These are phyloP conservation scores for Thecophora atra DNA, from an alignment of 2,888 invertebrate genomes.

Conservation along the genomic window DNA sequence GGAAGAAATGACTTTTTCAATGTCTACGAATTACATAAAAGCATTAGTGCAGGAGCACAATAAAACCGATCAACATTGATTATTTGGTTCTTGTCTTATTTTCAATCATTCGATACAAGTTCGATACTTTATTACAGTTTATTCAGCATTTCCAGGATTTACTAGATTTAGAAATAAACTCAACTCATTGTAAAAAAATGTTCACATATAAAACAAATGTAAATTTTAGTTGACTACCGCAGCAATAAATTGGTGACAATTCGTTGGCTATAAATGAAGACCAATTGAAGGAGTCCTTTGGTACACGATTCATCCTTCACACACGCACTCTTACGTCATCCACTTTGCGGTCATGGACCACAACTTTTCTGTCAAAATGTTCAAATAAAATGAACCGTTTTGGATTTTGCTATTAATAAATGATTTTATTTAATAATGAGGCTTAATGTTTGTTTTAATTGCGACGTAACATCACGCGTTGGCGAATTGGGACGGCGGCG, in stretches of 20 bases:
- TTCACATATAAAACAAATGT: background rate
- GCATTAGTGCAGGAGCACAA: background rate
- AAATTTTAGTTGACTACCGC: background rate
- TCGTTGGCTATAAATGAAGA: slow-evolving; percentile 6
- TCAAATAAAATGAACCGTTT: slow-evolving; percentile 19
- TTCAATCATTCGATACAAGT: too few relatives aligned
- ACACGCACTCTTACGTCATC: background rate
- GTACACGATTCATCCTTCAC: slow-evolving; percentile 12
- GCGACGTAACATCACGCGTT: background rate
- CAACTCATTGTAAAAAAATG: background rate
- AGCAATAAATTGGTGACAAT: slow-evolving; percentile 5
- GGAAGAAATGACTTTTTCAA: background rate
- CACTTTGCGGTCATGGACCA: background rate
- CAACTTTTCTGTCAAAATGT: slow-evolving; percentile 14
- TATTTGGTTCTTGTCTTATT: too few relatives aligned
- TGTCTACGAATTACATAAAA: background rate
- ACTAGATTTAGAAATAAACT: background rate
- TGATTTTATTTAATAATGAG: slow-evolving; percentile 30
- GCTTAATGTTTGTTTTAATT: slow-evolving; percentile 20
- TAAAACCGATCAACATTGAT: too few relatives aligned
- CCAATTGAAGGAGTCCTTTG: slow-evolving; percentile 18
- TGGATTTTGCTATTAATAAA: slow-evolving; percentile 24
- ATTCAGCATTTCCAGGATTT: too few relatives aligned
- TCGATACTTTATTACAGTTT: too few relatives aligned
- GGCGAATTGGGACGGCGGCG: background rate